phyloP scores from a whole-genome alignment of 2,888 invertebrate genomes.

The Orgyia antiqua region DNA sequence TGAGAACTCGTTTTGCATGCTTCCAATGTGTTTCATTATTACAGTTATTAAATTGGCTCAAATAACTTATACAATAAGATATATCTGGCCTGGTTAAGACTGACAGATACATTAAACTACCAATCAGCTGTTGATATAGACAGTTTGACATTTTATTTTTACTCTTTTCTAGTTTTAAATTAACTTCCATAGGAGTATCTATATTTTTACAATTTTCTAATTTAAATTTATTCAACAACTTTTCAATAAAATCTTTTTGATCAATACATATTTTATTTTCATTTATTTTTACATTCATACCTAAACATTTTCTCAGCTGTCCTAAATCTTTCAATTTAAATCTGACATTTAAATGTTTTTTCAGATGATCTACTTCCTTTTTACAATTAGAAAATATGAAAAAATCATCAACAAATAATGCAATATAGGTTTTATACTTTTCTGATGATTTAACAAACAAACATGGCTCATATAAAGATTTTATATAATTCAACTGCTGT shows the following conservation, averaged over 20 bases:
- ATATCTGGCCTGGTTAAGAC: too few relatives aligned
- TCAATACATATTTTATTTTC: conserved; percentile 1
- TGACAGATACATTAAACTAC: too few relatives aligned
- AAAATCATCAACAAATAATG: conserved; percentile 3
- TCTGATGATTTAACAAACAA: conserved; percentile 4
- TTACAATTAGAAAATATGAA: conserved; percentile 11
- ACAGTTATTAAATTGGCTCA: neutral
- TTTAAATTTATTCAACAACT: conserved; percentile 14
- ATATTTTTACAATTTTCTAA: conserved; percentile 7
- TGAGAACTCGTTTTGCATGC: neutral
- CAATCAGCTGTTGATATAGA: conserved; percentile 7
- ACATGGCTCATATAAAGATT: conserved; percentile 9
- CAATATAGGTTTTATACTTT: conserved; percentile 6
- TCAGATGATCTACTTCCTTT: conserved; percentile 6
- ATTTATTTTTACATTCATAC: conserved; percentile 4
- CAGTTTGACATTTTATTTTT: conserved; percentile 5
- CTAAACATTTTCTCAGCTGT: conserved; percentile 5
- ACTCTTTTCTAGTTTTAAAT: conserved; percentile 12
- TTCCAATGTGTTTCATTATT: neutral
- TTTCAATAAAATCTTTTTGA: conserved; percentile 6
- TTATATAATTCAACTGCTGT: neutral
- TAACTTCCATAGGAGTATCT: conserved; percentile 22
- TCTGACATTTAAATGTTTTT: conserved; percentile 4
- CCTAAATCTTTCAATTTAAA: conserved; percentile 12
- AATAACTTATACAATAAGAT: too few relatives aligned